phyloP scores from a whole-genome alignment of 2,113 vertebrate genomes.

The Actenoides hombroni region DNA sequence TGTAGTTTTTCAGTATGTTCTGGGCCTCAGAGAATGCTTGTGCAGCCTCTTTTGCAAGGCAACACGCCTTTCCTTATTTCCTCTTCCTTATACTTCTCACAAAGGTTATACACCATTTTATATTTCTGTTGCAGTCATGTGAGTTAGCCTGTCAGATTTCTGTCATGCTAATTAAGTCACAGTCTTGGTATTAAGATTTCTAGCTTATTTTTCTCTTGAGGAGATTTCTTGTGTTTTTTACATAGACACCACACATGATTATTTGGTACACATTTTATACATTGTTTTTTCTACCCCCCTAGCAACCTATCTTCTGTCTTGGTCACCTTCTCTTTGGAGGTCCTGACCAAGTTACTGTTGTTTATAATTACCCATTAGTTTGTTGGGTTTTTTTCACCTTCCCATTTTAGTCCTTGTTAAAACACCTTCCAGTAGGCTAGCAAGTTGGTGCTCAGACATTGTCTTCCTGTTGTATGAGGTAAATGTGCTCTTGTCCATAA shows the following conservation, averaged over 20 bases:
- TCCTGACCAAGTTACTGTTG: background rate
- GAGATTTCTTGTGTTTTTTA: background rate
- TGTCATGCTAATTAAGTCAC: background rate
- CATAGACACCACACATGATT: background rate
- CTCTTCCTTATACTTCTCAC: background rate
- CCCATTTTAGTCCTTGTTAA: background rate
- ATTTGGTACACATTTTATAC: background rate
- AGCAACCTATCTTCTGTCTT: background rate
- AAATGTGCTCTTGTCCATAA: background rate
- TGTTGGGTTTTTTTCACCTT: background rate
- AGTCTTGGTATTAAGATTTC: background rate
- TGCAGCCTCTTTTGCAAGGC: background rate
- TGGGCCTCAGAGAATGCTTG: background rate
- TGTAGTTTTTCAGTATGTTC: background rate
- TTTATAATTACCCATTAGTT: background rate
- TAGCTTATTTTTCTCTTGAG: background rate
- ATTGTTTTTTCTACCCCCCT: background rate
- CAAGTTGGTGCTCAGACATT: background rate
- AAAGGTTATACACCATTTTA: background rate
- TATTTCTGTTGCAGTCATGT: background rate
- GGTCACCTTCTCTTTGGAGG: background rate
- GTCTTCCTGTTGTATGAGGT: background rate
- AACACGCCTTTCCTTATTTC: background rate
- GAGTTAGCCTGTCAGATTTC: background rate
- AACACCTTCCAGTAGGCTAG: background rate